Percentiles rank a stretch among this genome's conserved stretches.
These are phyloP conservation scores for Phyllotreta striolata DNA, from an alignment of 2,888 invertebrate genomes.

Conservation along the genomic window DNA sequence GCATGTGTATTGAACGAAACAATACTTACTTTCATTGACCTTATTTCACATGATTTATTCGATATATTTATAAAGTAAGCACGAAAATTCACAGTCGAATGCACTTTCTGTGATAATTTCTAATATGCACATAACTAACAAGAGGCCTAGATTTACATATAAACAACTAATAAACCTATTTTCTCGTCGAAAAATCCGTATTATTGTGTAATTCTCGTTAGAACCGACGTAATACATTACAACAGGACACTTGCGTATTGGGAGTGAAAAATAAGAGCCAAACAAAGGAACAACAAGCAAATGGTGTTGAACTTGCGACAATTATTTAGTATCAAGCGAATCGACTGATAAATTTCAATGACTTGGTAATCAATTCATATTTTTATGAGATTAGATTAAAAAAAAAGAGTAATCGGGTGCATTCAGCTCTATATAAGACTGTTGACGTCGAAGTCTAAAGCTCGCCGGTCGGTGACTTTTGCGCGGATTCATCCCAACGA, in stretches of 20 bases:
- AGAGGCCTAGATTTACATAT: conserved; percentile 4
- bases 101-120: conserved; percentile 5
- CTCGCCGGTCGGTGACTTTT: conserved; percentile 16
- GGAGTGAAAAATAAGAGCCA: too few relatives aligned
- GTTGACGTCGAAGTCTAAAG: conserved; percentile 14
- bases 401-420: conserved; percentile 23
- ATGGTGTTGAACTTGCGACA: too few relatives aligned
- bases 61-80: neutral
- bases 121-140: conserved; percentile 3
- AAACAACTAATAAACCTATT: conserved; percentile 1
- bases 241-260: too few relatives aligned
- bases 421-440: conserved; percentile 23
- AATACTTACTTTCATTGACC: conserved; percentile 6
- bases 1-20: too few relatives aligned
- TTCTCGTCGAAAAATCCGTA: neutral
- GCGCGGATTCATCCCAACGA: conserved; percentile 45
- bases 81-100: conserved; percentile 6
- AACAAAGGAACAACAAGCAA: too few relatives aligned
- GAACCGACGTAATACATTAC: neutral
- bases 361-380: conserved; percentile 1
- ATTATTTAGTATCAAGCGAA: too few relatives aligned
- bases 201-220: neutral
- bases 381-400: conserved; percentile 4
- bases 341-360: neutral
- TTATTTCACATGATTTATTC: conserved; percentile 5